phyloP scores from a whole-genome alignment of 2,113 vertebrate species.

The Amazona guildingii region DNA sequence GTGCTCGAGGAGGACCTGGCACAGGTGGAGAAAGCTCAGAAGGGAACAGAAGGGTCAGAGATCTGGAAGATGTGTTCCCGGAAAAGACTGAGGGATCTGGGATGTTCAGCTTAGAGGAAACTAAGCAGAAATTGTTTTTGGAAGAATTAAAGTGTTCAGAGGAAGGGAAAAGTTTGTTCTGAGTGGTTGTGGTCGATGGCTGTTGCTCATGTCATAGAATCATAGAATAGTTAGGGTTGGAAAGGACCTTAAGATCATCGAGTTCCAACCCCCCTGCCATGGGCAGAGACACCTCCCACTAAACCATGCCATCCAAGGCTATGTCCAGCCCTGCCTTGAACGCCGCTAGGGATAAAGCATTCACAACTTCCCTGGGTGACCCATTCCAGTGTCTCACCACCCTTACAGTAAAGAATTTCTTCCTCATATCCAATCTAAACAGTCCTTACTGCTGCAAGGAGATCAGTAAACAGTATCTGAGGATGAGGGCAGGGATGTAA shows the following conservation, averaged over 20 bases:
- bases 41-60: neutral
- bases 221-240: too few species aligned
- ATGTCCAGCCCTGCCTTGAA: too few species aligned
- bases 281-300: too few species aligned
- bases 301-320: too few species aligned
- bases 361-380: too few species aligned
- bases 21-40: neutral
- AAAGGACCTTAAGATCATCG: too few species aligned
- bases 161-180: neutral
- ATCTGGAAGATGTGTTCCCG: neutral
- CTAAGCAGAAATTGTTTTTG: neutral
- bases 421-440: too few species aligned
- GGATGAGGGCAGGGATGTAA: neutral
- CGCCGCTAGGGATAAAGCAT: too few species aligned
- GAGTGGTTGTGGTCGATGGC: neutral
- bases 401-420: too few species aligned
- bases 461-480: neutral
- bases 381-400: too few species aligned
- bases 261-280: too few species aligned
- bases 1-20: accelerated
- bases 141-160: neutral
- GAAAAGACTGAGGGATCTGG: neutral
- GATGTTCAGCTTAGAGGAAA: neutral
- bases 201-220: neutral
- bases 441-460: neutral